Base-by-base conservation (phyloP, 1,140 invertebrate genomes). In the Drosophila pallidifrons region DNA sequence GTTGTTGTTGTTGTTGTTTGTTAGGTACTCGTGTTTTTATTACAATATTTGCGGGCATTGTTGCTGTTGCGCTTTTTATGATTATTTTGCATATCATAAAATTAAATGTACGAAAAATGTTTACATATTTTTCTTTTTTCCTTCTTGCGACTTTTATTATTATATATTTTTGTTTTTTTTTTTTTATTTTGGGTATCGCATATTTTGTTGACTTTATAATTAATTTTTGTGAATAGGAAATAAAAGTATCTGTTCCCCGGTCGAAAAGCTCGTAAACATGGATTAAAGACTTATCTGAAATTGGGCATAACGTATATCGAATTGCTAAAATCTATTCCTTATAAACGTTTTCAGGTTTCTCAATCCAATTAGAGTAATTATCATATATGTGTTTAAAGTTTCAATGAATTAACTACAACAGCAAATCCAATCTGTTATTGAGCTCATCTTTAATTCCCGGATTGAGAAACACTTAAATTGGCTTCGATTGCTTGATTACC, bases 71-170 rank as follows among this genome's bases (percentile, higher is more conserved):
- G 77, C 67, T 79, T 77, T 82, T 78, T 79, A 81, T 81, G 70
- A 79, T 81, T 81, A 77, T 75, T 81, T 81, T 79, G 79, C 80
- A 79, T 82, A 79, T 76, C 76, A 70, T 76, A 69, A 82, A 82
- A 82, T 82, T 82, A 82, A 82, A 82, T 79, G 76, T 75, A 82
- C 71, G 63, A 78, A 76, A 78, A 76, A 82, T 82, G 63, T 79
- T 79, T 75, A 52, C 54, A 49, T 64, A 64, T 67, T 16, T 52
- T 65, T 16, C 13, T 4, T 52, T 10, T 63, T 55, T 16, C n/a
- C 25, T 41, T 10, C 28, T 41, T 8, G 8, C 10, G n/a, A 5
- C 6, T 43, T 59, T 63, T 38, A 32, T 52, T 54, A 51, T 57
- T 57, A 16, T 5, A 20, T 49, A 28, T 38, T 13, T 58, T 58